Percentiles rank a stretch among this genome's conserved stretches.
phyloP scores from a whole-genome alignment of 2,113 vertebrate species.

The Lepisosteus oculatus region DNA sequence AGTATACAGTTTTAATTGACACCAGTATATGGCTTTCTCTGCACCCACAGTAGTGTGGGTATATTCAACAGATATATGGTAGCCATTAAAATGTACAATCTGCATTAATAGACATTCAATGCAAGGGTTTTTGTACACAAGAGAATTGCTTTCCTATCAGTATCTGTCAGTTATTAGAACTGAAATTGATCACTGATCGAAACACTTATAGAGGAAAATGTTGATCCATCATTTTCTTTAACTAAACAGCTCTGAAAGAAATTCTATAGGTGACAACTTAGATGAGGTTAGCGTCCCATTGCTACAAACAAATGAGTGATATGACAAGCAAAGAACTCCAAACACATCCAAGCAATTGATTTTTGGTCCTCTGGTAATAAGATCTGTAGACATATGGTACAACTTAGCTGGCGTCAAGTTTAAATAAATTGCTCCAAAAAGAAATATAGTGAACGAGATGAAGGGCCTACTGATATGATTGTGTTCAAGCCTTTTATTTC shows the following conservation, averaged over 20 bases:
- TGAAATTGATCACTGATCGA: conserved; percentile 82
- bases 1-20: conserved; percentile 28
- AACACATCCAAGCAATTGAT: conserved; percentile 96
- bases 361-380: conserved; percentile 94
- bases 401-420: conserved; percentile 53
- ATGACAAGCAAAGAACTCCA: conserved; percentile 87
- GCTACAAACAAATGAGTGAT: conserved; percentile 95
- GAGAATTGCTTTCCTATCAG: conserved; percentile 59
- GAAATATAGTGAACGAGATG: no score
- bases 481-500: no score
- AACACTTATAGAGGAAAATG: conserved; percentile 70
- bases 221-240: conserved; percentile 88
- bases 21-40: conserved; percentile 42
- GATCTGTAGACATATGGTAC: conserved; percentile 89
- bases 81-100: conserved; percentile 73
- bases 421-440: conserved; percentile 57
- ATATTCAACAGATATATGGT: conserved; percentile 53
- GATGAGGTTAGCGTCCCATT: conserved; percentile 79
- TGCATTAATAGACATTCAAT: conserved; percentile 69
- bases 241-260: conserved; percentile 72
- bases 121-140: conserved; percentile 58
- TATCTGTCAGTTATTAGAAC: conserved; percentile 46
- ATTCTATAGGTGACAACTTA: conserved; percentile 84
- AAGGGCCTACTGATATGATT: no score
- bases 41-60: conserved; percentile 45